phyloP scores from a whole-genome alignment of 2,797 vertebrate species.

The Lithobates sylvaticus region DNA sequence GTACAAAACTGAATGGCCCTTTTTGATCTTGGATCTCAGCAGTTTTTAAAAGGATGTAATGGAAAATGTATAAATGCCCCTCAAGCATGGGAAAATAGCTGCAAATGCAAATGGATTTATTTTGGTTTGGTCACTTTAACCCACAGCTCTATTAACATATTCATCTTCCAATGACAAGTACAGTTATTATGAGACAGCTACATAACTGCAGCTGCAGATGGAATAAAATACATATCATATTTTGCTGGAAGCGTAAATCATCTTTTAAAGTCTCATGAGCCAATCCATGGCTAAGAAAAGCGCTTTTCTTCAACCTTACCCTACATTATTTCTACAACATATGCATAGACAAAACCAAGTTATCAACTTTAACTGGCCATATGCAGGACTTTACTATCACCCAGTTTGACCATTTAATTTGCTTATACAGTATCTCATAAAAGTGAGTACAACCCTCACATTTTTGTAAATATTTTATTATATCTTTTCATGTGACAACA shows the following conservation, averaged over 20 bases:
- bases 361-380: too few species aligned
- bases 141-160: background rate
- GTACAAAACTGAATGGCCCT: conserved; percentile 5
- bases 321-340: background rate
- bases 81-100: conserved; percentile 37
- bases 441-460: too few species aligned
- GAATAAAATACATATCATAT: conserved; percentile 2
- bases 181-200: background rate
- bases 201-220: background rate
- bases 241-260: background rate
- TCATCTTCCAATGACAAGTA: background rate
- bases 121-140: background rate
- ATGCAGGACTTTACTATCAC: background rate
- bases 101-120: conserved; percentile 1
- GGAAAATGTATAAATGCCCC: conserved; percentile 24
- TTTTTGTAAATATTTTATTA: too few species aligned
- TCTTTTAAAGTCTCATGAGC: background rate
- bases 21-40: conserved; percentile 13
- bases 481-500: too few species aligned
- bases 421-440: too few species aligned
- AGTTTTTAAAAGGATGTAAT: conserved; percentile 26
- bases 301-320: background rate
- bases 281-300: background rate
- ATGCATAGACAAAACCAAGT: background rate
- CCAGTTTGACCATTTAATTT: too few species aligned